Conservation (phyloP, 2,888 invertebrate genomes). For the Aleiodes leptofemur region DNA sequence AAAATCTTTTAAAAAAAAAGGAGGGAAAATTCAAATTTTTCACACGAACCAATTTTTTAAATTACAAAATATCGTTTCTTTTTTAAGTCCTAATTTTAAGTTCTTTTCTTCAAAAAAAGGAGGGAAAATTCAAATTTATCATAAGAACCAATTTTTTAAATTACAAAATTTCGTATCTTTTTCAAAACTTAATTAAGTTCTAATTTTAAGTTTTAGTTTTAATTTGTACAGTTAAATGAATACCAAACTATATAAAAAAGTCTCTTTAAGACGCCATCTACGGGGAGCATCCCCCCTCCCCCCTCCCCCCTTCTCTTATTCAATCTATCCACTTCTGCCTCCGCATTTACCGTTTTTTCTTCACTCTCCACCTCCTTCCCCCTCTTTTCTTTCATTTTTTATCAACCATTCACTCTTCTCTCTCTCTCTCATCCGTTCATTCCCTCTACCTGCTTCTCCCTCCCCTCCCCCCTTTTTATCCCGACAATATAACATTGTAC, state of each 20-base stretch:
- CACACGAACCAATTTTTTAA: too few relatives aligned
- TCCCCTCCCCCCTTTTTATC: not conserved
- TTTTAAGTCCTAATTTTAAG: too few relatives aligned
- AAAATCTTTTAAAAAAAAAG: not conserved
- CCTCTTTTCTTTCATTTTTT: not conserved
- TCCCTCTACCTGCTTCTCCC: conserved; percentile 33
- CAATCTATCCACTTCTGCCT: conserved; percentile 15
- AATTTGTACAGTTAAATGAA: too few relatives aligned
- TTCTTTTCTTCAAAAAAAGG: too few relatives aligned
- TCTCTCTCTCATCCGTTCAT: conserved; percentile 22
- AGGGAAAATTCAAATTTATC: not conserved
- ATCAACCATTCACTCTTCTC: conserved; percentile 11
- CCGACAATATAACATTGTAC: not conserved
- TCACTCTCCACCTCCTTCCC: conserved; percentile 20
- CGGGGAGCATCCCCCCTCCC: not conserved
- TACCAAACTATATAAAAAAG: too few relatives aligned
- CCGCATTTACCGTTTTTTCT: conserved; percentile 41
- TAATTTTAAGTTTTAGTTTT: too few relatives aligned
- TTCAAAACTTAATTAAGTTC: too few relatives aligned
- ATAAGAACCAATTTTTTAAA: too few relatives aligned
- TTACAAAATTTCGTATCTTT: too few relatives aligned
- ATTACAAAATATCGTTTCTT: too few relatives aligned
- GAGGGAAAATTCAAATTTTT: not conserved
- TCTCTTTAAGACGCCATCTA: conserved; percentile 15
- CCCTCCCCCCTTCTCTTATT: not conserved